Conservation (phyloP, 2,888 invertebrate species). For the Stenolophus ochropezus region DNA sequence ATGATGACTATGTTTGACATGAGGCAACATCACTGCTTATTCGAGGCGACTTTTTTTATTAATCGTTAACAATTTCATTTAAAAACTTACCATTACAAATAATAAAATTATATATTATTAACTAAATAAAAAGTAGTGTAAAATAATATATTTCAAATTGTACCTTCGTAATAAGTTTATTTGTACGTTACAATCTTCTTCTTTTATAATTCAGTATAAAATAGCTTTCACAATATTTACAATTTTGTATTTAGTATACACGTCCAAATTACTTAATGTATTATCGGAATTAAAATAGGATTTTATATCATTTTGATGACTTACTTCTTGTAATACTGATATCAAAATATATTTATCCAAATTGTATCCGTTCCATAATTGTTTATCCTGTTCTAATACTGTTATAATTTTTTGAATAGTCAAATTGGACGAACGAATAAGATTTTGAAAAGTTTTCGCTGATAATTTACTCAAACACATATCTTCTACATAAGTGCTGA, state of each 20-base stretch:
- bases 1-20: no score
- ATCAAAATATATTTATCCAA: background rate
- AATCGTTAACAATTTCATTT: no score
- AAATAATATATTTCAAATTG: no score
- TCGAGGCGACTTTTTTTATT: no score
- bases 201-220: background rate
- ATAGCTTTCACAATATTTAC: slow-evolving; percentile 16
- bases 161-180: no score
- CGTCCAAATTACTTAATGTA: slow-evolving; percentile 3
- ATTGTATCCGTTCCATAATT: background rate
- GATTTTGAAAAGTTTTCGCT: background rate
- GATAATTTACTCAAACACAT: slow-evolving; percentile 54
- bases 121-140: no score
- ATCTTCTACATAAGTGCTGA: slow-evolving; percentile 78
- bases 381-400: background rate
- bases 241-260: slow-evolving; percentile 1
- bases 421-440: background rate
- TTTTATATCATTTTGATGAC: background rate
- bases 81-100: no score
- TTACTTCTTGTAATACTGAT: background rate
- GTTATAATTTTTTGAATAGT: slow-evolving; percentile 5
- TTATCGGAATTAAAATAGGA: background rate
- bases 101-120: no score
- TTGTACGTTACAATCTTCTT: background rate
- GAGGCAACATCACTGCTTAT: no score